Evolutionary conservation across 2,113 vertebrate species (phyloP).

Genomic region (Tinamus guttatus): DNA sequence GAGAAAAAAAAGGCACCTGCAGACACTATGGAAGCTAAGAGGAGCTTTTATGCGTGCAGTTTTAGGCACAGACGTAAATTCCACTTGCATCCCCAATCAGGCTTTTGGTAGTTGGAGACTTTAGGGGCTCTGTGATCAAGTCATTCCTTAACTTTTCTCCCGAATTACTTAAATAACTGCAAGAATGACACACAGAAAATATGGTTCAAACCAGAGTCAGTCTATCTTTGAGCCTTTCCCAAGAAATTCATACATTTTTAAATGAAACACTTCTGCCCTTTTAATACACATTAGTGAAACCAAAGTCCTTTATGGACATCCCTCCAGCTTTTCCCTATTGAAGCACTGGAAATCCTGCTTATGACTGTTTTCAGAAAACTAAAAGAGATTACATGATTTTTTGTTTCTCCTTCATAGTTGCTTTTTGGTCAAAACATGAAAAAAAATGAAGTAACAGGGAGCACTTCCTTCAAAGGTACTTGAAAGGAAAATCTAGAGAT

Average conservation of each 20-base stretch:
- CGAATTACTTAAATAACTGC: neutral
- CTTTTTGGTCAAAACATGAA: neutral
- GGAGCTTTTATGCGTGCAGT: neutral
- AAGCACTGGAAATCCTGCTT: neutral
- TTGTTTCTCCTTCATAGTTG: neutral
- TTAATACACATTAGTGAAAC: neutral
- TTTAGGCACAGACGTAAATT: neutral
- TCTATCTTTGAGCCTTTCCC: neutral
- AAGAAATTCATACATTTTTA: neutral
- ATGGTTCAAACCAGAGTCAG: neutral
- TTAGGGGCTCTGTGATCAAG: neutral
- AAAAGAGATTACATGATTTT: neutral
- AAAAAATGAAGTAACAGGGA: neutral
- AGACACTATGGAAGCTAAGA: neutral
- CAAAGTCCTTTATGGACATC: neutral
- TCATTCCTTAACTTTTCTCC: neutral
- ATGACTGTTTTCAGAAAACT: neutral
- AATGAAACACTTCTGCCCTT: neutral
- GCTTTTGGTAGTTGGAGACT: neutral
- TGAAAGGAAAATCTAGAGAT: neutral
- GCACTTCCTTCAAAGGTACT: neutral
- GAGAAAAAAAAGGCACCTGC: no score
- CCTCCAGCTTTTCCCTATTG: neutral
- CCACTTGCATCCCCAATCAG: neutral
- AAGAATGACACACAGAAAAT: no score